Base-by-base conservation (phyloP, 2,113 vertebrate species). In the Sula dactylatra region DNA sequence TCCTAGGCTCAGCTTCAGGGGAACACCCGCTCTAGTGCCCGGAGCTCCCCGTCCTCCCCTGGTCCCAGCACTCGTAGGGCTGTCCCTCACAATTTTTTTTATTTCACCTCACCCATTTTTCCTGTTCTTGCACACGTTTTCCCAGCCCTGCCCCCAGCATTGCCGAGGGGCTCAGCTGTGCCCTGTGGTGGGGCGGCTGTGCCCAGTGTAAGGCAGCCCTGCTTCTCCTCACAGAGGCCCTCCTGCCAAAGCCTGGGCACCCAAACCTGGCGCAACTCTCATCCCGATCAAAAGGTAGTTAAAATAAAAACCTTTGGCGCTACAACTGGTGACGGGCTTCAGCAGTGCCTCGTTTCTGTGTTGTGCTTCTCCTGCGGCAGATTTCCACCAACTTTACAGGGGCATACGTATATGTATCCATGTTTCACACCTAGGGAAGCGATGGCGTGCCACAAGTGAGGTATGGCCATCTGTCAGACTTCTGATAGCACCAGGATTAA, bases 11-110 rank as follows among this genome's bases (percentile, higher is more conserved):
- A 25, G 42, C n/a, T 20, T 31, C 19, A 49, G n/a, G n/a, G 49
- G 17, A 36, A 17, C 16, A 6, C 42, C 40, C 0, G 0, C 65
- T 38, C 32, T 13, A 36, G 72, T 1, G 1, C 20, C 62, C 1
- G 0, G 27, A 73, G 20, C 67, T 47, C 26, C 56, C 36, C 3
- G 2, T 42, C 44, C 24, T 34, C 17, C 49, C 26, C 38, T 12
- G 4, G 27, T 22, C 44, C 24, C 10, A 10, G 34, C 4, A 11
- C 69, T 44, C 5, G 0, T 18, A 20, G 59, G 32, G 31, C 49
- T 16, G 9, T n/a, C 14, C 38, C 29, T 70, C 55, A 31, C 31
- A 19, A 5, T 16, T 47, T 13, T 58, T n/a, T 7, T 65, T 24
- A 19, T 6, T 7, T 45, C 14, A 9, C 27, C 7, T 82, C 24